Conservation (phyloP, 2,113 vertebrate species). For the Sclerurus mexicanus region DNA sequence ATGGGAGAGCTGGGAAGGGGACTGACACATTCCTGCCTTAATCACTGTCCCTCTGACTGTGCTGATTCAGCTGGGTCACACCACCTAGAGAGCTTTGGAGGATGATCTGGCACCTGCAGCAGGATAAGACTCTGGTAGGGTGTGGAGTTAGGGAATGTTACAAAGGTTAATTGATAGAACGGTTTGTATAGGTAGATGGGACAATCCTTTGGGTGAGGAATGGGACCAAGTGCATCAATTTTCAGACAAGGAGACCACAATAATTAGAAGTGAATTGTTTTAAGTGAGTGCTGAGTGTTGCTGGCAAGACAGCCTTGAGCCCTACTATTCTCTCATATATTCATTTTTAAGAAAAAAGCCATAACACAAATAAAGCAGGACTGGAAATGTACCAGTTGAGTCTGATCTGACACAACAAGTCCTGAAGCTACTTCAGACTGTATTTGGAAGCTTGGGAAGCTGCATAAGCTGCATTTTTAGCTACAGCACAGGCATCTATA, state of each 20-base stretch:
- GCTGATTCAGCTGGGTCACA: background rate
- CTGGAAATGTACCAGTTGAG: background rate
- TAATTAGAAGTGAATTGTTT: background rate
- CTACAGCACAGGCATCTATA: background rate
- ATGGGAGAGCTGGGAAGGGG: background rate
- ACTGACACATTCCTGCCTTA: background rate
- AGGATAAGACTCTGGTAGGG: background rate
- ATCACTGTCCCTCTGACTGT: background rate
- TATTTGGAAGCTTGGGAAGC: background rate
- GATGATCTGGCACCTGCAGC: background rate
- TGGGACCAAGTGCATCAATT: background rate
- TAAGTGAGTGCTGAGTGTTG: background rate
- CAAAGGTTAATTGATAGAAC: background rate
- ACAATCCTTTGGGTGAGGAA: background rate
- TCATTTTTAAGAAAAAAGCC: background rate
- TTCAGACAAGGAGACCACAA: background rate
- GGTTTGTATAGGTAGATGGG: background rate
- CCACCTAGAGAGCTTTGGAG: background rate
- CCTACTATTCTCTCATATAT: background rate
- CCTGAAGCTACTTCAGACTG: background rate
- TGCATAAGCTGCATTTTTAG: background rate
- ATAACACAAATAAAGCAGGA: background rate
- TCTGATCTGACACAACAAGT: background rate
- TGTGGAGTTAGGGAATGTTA: background rate
- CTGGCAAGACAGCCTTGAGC: background rate